A percentile compares a stretch with the other conserved stretches of the same genome.
These are phyloP conservation scores for Vireo altiloquus DNA, from an alignment of 2,113 vertebrate species.

Conservation along the genomic window DNA sequence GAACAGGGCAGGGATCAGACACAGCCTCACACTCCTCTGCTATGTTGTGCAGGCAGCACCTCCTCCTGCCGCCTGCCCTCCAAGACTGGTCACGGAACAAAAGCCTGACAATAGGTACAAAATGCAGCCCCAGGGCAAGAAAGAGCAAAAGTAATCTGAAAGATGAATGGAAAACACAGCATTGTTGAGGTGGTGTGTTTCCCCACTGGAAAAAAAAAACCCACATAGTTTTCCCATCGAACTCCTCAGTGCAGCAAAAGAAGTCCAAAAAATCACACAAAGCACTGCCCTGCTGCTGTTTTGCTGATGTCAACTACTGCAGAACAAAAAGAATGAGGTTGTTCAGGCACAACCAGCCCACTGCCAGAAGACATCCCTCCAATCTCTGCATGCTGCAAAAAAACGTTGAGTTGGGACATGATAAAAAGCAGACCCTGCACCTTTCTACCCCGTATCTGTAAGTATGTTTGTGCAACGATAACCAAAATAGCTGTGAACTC, in stretches of 20 bases:
- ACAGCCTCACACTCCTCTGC: neutral
- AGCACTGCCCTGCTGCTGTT: neutral
- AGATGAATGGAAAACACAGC: neutral
- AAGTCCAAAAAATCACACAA: neutral
- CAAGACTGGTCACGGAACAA: neutral
- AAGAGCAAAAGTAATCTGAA: neutral
- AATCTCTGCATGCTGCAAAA: neutral
- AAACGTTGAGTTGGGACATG: accelerated
- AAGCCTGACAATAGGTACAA: neutral
- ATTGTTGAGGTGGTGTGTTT: neutral
- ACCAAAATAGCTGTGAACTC: neutral
- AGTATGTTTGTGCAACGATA: neutral
- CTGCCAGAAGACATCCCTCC: neutral
- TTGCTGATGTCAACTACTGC: neutral
- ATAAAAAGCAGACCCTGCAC: neutral
- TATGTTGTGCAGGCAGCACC: neutral
- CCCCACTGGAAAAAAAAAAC: neutral
- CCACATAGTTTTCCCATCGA: neutral
- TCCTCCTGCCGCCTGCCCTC: neutral
- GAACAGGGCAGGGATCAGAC: neutral
- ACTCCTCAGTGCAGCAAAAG: neutral
- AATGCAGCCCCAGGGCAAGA: neutral
- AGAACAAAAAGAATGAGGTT: neutral
- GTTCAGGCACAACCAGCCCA: neutral
- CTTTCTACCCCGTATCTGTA: neutral